A percentile compares a stretch with the other conserved stretches of the same genome.
Conservation (phyloP, 53 echinoderm and acorn worm genomes). For the Holothuria leucospilota region DNA sequence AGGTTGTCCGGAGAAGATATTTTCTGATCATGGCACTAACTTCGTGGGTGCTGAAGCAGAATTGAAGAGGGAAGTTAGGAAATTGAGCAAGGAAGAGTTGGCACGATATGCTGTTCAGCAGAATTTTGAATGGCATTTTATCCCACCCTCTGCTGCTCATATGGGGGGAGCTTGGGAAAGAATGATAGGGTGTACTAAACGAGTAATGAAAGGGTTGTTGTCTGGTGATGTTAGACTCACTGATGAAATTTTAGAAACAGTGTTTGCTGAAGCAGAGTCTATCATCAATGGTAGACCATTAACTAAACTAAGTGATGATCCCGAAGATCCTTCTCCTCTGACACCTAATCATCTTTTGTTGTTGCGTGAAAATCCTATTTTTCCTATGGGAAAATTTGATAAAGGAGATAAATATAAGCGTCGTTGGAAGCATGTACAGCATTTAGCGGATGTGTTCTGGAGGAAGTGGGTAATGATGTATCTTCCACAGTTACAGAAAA, state of each 20-base stretch:
- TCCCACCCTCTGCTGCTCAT: slow-evolving; percentile 17
- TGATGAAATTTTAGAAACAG: slow-evolving; percentile 49
- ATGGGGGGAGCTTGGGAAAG: slow-evolving; percentile 42
- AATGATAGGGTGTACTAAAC: slow-evolving; percentile 41
- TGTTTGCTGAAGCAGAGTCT: slow-evolving; percentile 46
- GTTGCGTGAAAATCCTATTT: slow-evolving; percentile 37
- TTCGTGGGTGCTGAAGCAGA: slow-evolving; percentile 14
- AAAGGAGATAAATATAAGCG: not conserved
- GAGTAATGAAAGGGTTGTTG: slow-evolving; percentile 39
- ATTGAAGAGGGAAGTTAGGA: slow-evolving; percentile 16
- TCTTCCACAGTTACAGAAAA: slow-evolving; percentile 36
- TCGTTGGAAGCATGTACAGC: slow-evolving; percentile 42
- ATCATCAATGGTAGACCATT: slow-evolving; percentile 52
- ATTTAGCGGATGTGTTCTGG: not conserved
- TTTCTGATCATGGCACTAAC: slow-evolving; percentile 61
- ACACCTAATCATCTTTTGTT: slow-evolving; percentile 48
- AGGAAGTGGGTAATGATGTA: not conserved
- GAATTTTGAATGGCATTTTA: slow-evolving; percentile 44
- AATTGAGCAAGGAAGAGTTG: slow-evolving; percentile 3
- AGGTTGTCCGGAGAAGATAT: slow-evolving; percentile 30
- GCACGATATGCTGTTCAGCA: not conserved
- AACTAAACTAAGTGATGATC: slow-evolving; percentile 38
- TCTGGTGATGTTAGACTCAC: slow-evolving; percentile 36
- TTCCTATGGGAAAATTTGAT: slow-evolving; percentile 43
- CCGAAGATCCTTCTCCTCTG: slow-evolving; percentile 18